Evolutionary conservation across 2,888 invertebrate species (phyloP).

Genomic region (Orchesellides sinensis): DNA sequence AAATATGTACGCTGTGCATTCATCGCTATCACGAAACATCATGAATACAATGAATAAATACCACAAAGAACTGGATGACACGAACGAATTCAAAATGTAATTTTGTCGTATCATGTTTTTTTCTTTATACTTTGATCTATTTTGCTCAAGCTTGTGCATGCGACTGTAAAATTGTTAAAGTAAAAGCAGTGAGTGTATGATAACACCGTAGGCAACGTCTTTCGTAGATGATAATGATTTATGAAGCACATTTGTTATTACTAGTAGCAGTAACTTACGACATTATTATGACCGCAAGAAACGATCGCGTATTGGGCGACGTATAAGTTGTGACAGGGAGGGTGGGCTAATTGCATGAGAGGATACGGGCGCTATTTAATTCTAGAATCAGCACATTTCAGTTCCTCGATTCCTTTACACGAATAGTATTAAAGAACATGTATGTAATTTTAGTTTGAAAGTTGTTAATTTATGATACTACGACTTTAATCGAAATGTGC

Average conservation of each 20-base stretch:
- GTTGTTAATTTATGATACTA: constrained; percentile 6
- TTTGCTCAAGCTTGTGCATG: no score
- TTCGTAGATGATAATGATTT: constrained; percentile 34
- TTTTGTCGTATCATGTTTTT: constrained; percentile 26
- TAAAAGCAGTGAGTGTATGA: no score
- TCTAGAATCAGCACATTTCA: neutral
- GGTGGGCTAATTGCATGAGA: constrained; percentile 20
- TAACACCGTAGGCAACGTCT: neutral
- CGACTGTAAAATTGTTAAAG: no score
- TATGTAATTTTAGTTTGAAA: constrained; percentile 31
- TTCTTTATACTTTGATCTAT: no score
- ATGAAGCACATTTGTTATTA: constrained; percentile 40
- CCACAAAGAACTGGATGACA: constrained; percentile 1
- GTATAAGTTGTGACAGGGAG: constrained; percentile 32
- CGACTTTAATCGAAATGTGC: neutral
- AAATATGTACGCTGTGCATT: neutral
- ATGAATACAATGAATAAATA: no score
- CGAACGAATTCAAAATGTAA: constrained; percentile 21
- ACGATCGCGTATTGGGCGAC: constrained; percentile 4
- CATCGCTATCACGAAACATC: no score
- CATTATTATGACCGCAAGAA: constrained; percentile 22
- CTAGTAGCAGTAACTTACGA: neutral
- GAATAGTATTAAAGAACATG: neutral
- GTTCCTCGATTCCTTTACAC: constrained; percentile 6
- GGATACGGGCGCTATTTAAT: constrained; percentile 19